Evolutionary conservation across 2,113 vertebrate genomes (phyloP), one percentile per base, ranked within the genome.

Genomic region (Oryzias curvinotus): DNA sequence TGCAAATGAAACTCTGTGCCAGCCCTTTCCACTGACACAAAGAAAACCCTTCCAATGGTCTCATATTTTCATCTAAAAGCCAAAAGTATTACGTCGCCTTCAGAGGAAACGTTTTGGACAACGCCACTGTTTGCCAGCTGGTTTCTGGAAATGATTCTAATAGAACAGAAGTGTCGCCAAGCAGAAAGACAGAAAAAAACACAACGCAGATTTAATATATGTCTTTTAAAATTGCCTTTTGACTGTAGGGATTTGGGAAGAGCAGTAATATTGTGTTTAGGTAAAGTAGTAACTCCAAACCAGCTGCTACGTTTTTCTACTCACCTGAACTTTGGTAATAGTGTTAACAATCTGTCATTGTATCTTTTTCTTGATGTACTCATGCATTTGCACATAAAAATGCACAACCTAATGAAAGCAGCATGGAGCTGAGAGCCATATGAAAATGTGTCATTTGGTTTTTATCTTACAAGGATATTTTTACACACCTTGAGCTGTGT

Each of bases 71-170:
- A 65, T 47, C 62, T 19, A 79, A 71, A 17, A 89, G 80, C 80
- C 68, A 70, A 68, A 84, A 75, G 77, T 23, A 72, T 80, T 85
- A 42, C 36, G 10, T 36, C 36, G 26, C 53, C 6, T 36, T 48
- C 41, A 56, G 78, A 72, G 86, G 84, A 56, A 75, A 75, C 83
- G 73, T 42, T 56, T 74, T 67, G 76, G 82, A 77, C 75, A n/a
- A 81, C 73, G 71, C 88, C 74, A 84, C 84, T 85, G 82, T 85
- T 88, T 89, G 80, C 91, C 92, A 95, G 92, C 92, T 92, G 91
- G 92, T 91, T 90, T 91, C 93, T 94, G 91, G 91, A 90, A 80
- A 88, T 68, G 58, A 60, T 70, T 57, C 26, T 68, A 26, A 68
- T 43, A 56, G 58, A 69, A 62, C n/a, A 51, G 43, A 64, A 59